These are phyloP conservation scores for Lasioglossum villosulum DNA, from an alignment of 2,888 invertebrate genomes.

Conservation along the genomic window DNA sequence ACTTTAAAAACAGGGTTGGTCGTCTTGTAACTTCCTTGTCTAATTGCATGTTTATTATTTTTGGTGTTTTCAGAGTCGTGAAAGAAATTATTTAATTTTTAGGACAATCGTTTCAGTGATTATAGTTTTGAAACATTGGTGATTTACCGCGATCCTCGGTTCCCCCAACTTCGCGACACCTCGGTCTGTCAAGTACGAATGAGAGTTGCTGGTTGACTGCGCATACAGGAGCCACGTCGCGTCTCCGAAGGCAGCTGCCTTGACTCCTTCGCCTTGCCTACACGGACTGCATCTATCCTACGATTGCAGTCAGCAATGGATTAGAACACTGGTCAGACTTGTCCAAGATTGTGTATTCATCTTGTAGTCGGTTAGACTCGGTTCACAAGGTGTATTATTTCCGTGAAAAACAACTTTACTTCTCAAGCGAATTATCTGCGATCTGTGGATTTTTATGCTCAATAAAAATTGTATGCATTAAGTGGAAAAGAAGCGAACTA, in stretches of 20 bases:
- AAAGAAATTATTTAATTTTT: background rate
- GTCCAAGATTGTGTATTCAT: constrained; percentile 51
- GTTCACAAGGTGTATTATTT: background rate
- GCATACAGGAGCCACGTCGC: constrained; percentile 76
- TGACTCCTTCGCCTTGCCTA: constrained; percentile 73
- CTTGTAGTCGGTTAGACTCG: too few species aligned
- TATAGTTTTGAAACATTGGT: background rate
- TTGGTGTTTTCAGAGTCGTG: background rate
- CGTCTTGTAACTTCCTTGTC: background rate
- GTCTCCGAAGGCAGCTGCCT: constrained; percentile 79
- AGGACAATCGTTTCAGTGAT: background rate
- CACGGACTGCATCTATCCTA: constrained; percentile 69
- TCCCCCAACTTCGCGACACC: background rate
- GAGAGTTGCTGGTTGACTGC: constrained; percentile 78
- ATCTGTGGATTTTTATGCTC: background rate
- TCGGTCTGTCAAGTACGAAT: constrained; percentile 61
- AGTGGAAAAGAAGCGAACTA: too few species aligned
- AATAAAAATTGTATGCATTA: background rate
- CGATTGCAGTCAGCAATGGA: constrained; percentile 70
- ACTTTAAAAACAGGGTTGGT: too few species aligned
- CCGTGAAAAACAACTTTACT: background rate
- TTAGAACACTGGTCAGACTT: constrained; percentile 65
- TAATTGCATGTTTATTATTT: background rate
- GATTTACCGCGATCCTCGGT: constrained; percentile 3
- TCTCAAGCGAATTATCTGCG: background rate